These are phyloP conservation scores for Ridgeia piscesae DNA, from an alignment of 1,140 invertebrate species.

Conservation along the genomic window DNA sequence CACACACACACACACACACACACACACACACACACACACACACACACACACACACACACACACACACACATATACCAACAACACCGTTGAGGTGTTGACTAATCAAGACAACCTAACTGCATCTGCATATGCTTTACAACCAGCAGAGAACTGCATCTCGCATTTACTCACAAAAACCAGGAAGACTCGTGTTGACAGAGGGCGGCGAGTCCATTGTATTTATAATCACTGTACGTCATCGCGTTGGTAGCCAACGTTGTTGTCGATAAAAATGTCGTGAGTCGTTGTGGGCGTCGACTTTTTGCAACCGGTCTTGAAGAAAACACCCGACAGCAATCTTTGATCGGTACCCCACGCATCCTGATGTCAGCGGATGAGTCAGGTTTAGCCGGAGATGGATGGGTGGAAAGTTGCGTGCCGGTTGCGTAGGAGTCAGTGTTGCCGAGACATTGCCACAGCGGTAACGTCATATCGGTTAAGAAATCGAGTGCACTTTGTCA, in stretches of 20 bases:
- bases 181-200: not conserved
- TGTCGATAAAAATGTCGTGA: too few species aligned
- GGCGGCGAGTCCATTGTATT: too few species aligned
- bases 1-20: too few species aligned
- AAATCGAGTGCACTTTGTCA: not conserved
- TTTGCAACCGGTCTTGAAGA: not conserved
- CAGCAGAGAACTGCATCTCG: not conserved
- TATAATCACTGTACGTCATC: too few species aligned
- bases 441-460: not conserved
- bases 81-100: too few species aligned
- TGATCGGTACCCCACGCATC: not conserved
- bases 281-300: not conserved
- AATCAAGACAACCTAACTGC: too few species aligned
- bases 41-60: too few species aligned
- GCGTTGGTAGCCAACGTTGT: too few species aligned
- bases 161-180: not conserved
- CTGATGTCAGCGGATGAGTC: not conserved
- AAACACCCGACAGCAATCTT: not conserved
- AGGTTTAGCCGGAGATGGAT: not conserved
- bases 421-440: not conserved
- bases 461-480: not conserved
- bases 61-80: not conserved
- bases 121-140: too few species aligned
- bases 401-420: not conserved
- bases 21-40: too few species aligned